phyloP scores from a whole-genome alignment of 2,888 invertebrate genomes.

The Arge pagana region DNA sequence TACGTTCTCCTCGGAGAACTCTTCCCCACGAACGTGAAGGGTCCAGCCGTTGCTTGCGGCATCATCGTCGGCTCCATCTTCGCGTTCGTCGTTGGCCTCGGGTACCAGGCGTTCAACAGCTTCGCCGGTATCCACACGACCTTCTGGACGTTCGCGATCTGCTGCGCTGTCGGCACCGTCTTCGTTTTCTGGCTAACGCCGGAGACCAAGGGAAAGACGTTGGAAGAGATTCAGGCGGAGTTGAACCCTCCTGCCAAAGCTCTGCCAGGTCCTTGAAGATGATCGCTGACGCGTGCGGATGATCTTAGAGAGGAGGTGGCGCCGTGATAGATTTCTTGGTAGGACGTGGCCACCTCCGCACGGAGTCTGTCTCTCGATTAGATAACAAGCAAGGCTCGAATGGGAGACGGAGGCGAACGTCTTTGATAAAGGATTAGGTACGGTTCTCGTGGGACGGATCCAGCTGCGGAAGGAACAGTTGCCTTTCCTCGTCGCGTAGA shows the following conservation, averaged over 20 bases:
- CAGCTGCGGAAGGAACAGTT: too few relatives aligned
- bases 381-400: too few relatives aligned
- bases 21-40: conserved; percentile 68
- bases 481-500: too few relatives aligned
- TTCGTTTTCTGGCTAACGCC: conserved; percentile 63
- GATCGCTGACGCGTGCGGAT: too few relatives aligned
- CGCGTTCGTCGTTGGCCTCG: conserved; percentile 65
- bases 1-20: conserved; percentile 69
- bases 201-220: conserved; percentile 67
- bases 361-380: too few relatives aligned
- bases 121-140: conserved; percentile 61
- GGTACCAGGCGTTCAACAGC: conserved; percentile 63
- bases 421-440: too few relatives aligned
- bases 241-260: conserved; percentile 35
- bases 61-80: conserved; percentile 66
- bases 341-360: too few relatives aligned
- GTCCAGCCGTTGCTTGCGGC: conserved; percentile 68
- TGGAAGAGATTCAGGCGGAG: conserved; percentile 62
- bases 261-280: conserved; percentile 16
- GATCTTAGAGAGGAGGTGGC: too few relatives aligned
- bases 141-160: conserved; percentile 63
- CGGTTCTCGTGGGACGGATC: too few relatives aligned
- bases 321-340: too few relatives aligned
- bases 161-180: conserved; percentile 62
- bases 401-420: too few relatives aligned